Evolutionary conservation across 2,888 invertebrate genomes (phyloP), one percentile per base, ranked within the genome.

Genomic region (Apomyelois bistriatella): DNA sequence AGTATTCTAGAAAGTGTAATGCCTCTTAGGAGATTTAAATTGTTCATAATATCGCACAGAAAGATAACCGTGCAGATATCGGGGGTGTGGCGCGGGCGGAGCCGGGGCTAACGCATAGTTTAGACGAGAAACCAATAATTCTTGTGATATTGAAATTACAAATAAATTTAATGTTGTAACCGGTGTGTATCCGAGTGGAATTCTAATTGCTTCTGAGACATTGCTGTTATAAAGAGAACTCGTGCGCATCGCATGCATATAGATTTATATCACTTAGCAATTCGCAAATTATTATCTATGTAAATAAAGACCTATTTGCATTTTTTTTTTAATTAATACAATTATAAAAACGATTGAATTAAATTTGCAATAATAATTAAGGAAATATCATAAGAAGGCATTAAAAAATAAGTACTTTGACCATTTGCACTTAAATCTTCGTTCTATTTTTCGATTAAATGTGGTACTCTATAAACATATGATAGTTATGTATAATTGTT

Each of bases 51-150:
- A 80, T 82, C 76, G 69, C 71, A 72, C 66, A 55, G 65, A 58
- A 58, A 72, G 80, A 83, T 82, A 76, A 66, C 68, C 61, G 65
- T 63, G 58, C 57, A 72, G 80, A 83, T 82, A 76, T 65, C 66
- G 60, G 65, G 75, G 88, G 89, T 73, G 89, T 85, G 85, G 70
- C 56, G 52, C 68, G 67, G 87, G 89, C 85, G 87, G 84, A 69
- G 77, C 59, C 72, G 66, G 59, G 70, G 61, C 70, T 66, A 70
- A 66, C 72, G 68, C 71, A 74, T 65, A 72, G 65, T 70, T 65
- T 62, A 66, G 66, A 76, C 63, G 69, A 76, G 82, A 77, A 81
- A 79, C 79, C 76, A 79, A 80, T 76, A 73, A 65, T 58, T 61
- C 59, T 55, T 52, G 52, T 56, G 53, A 60, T 62, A 63, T 62